Conservation (phyloP, 2,888 invertebrate genomes). For the Rhaphigaster nebulosa region DNA sequence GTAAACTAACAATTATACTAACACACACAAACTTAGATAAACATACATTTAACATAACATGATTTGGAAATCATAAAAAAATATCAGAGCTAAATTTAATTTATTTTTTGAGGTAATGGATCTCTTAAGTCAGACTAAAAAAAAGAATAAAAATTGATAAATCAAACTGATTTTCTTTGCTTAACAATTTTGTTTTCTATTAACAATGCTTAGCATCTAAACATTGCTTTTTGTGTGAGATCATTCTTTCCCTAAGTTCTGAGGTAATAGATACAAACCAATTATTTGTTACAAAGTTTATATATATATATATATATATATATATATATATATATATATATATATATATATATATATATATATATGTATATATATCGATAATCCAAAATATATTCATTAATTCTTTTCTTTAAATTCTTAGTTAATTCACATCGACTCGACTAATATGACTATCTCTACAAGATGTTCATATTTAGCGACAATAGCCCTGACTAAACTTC, state of each 20-base stretch:
- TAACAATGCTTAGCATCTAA: background rate
- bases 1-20: conserved; percentile 20
- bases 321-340: conserved; percentile 36
- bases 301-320: conserved; percentile 47
- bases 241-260: conserved; percentile 55
- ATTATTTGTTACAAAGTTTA: conserved; percentile 29
- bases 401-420: conserved; percentile 48
- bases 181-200: background rate
- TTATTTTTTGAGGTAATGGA: background rate
- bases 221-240: conserved; percentile 51
- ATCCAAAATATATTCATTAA: conserved; percentile 55
- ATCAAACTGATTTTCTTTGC: background rate
- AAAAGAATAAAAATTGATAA: background rate
- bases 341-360: conserved; percentile 45
- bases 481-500: conserved; percentile 37
- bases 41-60: conserved; percentile 36
- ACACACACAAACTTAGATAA: conserved; percentile 36
- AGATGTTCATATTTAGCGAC: conserved; percentile 41
- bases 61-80: background rate
- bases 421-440: conserved; percentile 53
- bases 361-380: conserved; percentile 42
- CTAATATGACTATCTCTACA: conserved; percentile 54
- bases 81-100: background rate
- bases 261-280: conserved; percentile 51
- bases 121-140: background rate